phyloP scores from a whole-genome alignment of 2,888 invertebrate genomes.

The Caenorhabditis zanzibari region DNA sequence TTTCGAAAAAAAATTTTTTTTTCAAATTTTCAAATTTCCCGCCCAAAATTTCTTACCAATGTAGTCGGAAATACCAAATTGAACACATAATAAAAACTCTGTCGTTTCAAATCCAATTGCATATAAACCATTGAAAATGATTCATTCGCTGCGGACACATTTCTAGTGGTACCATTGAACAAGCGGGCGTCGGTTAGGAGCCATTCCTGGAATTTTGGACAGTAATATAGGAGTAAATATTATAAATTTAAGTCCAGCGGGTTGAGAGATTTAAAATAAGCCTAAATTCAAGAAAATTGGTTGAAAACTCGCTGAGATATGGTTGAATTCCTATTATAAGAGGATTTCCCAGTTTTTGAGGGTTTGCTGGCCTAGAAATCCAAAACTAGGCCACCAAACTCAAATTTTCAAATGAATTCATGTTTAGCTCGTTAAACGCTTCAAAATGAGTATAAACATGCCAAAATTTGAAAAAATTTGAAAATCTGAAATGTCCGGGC shows the following conservation, averaged over 20 bases:
- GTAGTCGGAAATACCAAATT: slow-evolving; percentile 85
- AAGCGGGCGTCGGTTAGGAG: slow-evolving; percentile 77
- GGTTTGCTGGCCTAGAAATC: too few species aligned
- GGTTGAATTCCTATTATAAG: too few species aligned
- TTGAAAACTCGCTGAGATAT: neutral
- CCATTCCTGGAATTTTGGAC: slow-evolving; percentile 68
- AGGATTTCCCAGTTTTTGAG: too few species aligned
- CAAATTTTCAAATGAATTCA: neutral
- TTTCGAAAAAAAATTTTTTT: neutral
- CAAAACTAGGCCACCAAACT: too few species aligned
- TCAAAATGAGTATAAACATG: neutral
- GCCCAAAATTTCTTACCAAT: slow-evolving; percentile 80
- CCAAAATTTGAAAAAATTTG: neutral
- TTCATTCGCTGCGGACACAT: slow-evolving; percentile 77
- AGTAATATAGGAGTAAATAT: too few species aligned
- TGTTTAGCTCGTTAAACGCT: neutral
- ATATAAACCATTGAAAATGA: slow-evolving; percentile 81
- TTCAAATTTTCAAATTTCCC: neutral
- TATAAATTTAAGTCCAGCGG: neutral
- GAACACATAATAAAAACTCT: slow-evolving; percentile 85
- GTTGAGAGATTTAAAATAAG: neutral
- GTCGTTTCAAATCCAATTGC: slow-evolving; percentile 81
- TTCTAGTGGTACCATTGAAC: slow-evolving; percentile 77
- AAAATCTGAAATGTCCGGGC: neutral
- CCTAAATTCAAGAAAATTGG: too few species aligned